These are phyloP conservation scores for Bombus cullumanus DNA, from an alignment of 1,140 invertebrate genomes.

Conservation along the genomic window DNA sequence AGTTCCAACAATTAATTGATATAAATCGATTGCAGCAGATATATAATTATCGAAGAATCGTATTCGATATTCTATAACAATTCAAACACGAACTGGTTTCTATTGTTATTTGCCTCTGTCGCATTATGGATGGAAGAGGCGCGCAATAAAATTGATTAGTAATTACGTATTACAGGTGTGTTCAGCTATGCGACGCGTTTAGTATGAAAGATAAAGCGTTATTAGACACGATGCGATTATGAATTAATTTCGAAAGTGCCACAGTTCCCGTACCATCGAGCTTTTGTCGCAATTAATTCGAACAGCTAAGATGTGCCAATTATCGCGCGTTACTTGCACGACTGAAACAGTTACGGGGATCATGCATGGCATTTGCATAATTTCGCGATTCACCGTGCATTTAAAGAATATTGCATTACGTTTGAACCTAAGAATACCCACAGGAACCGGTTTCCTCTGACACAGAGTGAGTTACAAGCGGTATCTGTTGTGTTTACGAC, in stretches of 20 bases:
- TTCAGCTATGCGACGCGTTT: background rate
- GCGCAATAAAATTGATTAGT: background rate
- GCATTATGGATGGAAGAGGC: background rate
- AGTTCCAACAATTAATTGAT: background rate
- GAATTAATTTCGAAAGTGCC: slow-evolving; percentile 31
- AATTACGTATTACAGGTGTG: background rate
- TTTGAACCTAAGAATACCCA: slow-evolving; percentile 9
- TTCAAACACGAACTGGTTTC: background rate
- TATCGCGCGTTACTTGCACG: background rate
- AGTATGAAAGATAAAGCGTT: slow-evolving; percentile 6
- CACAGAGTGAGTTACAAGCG: background rate
- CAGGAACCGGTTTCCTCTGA: slow-evolving; percentile 9
- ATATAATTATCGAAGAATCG: background rate
- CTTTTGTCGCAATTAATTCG: background rate
- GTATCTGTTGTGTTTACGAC: background rate
- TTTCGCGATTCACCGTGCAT: background rate
- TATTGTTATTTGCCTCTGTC: too few species aligned
- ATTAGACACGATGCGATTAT: slow-evolving; percentile 1
- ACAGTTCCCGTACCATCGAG: too few species aligned
- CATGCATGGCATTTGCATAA: background rate
- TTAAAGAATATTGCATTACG: background rate
- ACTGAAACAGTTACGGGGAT: background rate
- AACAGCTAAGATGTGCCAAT: background rate
- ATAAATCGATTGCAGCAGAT: background rate
- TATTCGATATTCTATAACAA: background rate